Evolutionary conservation across 2,797 vertebrate genomes (phyloP), one percentile per base, ranked within the genome.

Genomic region (Acanthurus lineatus): DNA sequence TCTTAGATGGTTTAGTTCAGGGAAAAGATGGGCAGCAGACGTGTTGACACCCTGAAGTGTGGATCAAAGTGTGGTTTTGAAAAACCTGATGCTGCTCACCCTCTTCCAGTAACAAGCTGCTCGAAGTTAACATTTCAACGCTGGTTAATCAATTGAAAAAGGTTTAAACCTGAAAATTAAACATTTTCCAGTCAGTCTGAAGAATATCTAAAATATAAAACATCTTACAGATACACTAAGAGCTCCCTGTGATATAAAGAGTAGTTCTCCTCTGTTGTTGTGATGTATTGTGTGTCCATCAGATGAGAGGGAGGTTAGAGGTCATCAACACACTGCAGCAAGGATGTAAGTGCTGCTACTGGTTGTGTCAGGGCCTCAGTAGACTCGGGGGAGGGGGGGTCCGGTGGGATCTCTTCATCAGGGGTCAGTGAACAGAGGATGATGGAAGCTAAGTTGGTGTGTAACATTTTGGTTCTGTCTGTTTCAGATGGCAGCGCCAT

Each of bases 401-500:
- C 88, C 58, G 32, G 51, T 56, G 70, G 69, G 84, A 76, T 68
- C 79, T 79, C 60, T 69, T 69, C 79, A 69, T 72, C 57, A 73
- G 59, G 86, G 89, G 71, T 91, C 85, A 89, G 69, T 82, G 77
- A 63, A 73, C 44, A 77, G 62, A 89, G 87, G 85, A 53, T 67
- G 65, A 75, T 69, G 67, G 70, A 82, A 17, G 48, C 73, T 59
- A 14, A 56, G 38, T n/a, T 58, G 14, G 14, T 60, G 38, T 83
- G 16, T 75, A 68, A 86, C 51, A 53, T 48, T 70, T 61, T 49
- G 10, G 11, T 72, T 80, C 59, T 86, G 40, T 90, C 67, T 77
- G 28, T 51, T 81, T 67, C 93, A 99, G 98, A 99, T 11, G 98
- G 98, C 87, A 99, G 97, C 0, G 97, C 98, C 0, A 96, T 99